phyloP scores from a whole-genome alignment of 2,797 vertebrate genomes.

The Pygocentrus nattereri region DNA sequence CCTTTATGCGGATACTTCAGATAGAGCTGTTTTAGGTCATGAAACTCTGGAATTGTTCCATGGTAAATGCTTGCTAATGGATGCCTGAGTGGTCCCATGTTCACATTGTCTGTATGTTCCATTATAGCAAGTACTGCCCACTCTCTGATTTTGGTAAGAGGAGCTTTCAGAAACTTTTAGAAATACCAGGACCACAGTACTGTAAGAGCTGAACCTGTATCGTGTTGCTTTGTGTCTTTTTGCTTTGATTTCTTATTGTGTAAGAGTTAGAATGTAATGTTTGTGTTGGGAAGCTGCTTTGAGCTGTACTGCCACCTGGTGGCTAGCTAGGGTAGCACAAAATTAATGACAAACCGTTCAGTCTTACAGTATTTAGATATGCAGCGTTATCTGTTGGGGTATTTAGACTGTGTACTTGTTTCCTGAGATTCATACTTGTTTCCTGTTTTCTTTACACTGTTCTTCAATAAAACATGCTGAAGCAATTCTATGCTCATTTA shows the following conservation, averaged over 20 bases:
- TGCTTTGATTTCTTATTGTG: background rate
- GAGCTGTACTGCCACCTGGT: background rate
- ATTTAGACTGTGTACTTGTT: background rate
- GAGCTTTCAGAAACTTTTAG: background rate
- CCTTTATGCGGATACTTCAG: background rate
- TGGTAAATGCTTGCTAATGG: background rate
- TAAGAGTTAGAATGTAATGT: background rate
- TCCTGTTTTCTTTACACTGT: no score
- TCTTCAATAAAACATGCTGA: no score
- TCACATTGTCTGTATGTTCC: constrained; percentile 11
- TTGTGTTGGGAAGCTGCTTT: background rate
- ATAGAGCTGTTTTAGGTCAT: background rate
- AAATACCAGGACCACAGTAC: background rate
- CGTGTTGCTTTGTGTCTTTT: background rate
- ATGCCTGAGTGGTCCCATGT: background rate
- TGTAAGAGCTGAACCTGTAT: background rate
- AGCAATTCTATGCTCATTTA: no score
- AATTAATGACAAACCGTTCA: background rate
- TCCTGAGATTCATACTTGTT: background rate
- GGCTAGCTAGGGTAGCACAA: background rate
- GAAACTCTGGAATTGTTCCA: background rate
- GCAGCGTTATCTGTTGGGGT: background rate
- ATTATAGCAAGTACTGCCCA: background rate
- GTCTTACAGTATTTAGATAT: background rate
- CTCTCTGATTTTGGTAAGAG: no score